Conservation (phyloP, 2,888 invertebrate genomes). For the Cosmopolites sordidus region DNA sequence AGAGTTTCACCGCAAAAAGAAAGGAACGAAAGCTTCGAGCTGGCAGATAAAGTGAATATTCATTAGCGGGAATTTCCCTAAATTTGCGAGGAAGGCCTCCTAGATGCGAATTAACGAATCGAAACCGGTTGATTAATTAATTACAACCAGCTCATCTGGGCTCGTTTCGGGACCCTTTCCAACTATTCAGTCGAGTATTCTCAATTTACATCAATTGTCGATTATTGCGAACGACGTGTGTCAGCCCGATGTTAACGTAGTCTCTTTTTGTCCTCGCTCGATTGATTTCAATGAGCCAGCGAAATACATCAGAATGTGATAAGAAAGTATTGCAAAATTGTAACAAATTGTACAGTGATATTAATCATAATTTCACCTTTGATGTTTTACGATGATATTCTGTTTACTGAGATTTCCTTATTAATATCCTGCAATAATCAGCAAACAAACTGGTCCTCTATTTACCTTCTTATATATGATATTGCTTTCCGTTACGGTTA, state of each 20-base stretch:
- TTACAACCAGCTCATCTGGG: slow-evolving; percentile 52
- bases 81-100: slow-evolving; percentile 45
- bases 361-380: too few species aligned
- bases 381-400: too few species aligned
- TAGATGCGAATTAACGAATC: slow-evolving; percentile 52
- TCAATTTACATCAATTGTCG: slow-evolving; percentile 40
- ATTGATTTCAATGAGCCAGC: background rate
- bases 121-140: slow-evolving; percentile 64
- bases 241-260: slow-evolving; percentile 1
- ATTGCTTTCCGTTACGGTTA: too few species aligned
- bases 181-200: slow-evolving; percentile 38
- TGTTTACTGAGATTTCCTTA: too few species aligned
- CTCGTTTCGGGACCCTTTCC: slow-evolving; percentile 39
- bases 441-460: too few species aligned
- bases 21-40: background rate
- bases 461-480: too few species aligned
- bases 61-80: slow-evolving; percentile 41
- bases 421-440: too few species aligned
- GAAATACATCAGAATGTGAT: too few species aligned
- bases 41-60: slow-evolving; percentile 38
- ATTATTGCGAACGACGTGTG: slow-evolving; percentile 18
- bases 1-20: background rate
- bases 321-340: too few species aligned
- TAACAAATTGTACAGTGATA: too few species aligned
- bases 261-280: background rate